These are phyloP conservation scores for Sussaba pulchella DNA, from an alignment of 2,888 invertebrate species.

Conservation along the genomic window DNA sequence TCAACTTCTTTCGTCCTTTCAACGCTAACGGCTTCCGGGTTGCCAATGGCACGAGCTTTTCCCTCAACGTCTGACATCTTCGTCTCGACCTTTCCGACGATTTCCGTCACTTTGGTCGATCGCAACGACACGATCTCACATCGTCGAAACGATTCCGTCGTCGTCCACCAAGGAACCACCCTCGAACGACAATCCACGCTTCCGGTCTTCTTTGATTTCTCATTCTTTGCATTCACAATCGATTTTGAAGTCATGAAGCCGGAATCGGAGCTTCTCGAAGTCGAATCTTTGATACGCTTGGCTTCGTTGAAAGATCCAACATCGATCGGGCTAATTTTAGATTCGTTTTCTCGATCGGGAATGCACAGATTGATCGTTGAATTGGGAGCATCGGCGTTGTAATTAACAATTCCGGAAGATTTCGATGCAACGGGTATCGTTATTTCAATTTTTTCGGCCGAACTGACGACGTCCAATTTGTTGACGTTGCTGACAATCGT, in stretches of 20 bases:
- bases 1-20: constrained; percentile 36
- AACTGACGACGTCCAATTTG: constrained; percentile 70
- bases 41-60: constrained; percentile 18
- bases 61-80: neutral
- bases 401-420: neutral
- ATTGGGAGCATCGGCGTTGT: neutral
- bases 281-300: neutral
- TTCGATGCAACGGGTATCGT: constrained; percentile 59
- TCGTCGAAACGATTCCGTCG: constrained; percentile 63
- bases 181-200: constrained; percentile 12
- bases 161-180: constrained; percentile 67
- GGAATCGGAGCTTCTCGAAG: constrained; percentile 18
- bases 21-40: neutral
- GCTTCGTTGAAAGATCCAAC: neutral
- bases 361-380: constrained; percentile 58
- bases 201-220: neutral
- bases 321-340: neutral
- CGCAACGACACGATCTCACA: constrained; percentile 18
- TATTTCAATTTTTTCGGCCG: constrained; percentile 74
- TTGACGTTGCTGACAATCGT: constrained; percentile 66
- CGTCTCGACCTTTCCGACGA: neutral
- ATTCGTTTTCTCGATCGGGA: constrained; percentile 13
- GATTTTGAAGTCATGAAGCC: constrained; percentile 6
- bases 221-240: constrained; percentile 3
- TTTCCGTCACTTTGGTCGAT: neutral